These are phyloP conservation scores for Meloidogyne hapla DNA, from an alignment of 1,140 invertebrate species.

Conservation along the genomic window DNA sequence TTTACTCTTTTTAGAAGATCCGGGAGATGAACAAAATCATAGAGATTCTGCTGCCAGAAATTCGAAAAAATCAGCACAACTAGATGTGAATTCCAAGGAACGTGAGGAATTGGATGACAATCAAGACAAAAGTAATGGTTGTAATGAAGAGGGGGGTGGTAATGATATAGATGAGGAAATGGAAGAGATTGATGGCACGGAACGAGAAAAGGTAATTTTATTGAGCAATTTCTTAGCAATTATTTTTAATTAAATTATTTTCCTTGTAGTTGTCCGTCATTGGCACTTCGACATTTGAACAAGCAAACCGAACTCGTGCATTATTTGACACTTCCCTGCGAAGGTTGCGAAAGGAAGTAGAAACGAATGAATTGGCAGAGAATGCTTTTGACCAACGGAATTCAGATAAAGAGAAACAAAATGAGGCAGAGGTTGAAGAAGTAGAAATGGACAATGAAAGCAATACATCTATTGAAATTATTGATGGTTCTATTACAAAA, in stretches of 20 bases:
- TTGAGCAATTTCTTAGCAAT: no score
- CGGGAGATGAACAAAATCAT: not conserved
- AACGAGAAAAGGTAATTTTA: not conserved
- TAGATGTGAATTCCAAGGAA: not conserved
- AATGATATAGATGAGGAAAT: not conserved
- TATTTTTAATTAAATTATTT: no score
- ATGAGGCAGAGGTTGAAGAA: not conserved
- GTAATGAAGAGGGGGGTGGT: not conserved
- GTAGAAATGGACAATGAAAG: not conserved
- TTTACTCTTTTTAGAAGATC: not conserved
- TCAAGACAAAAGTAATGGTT: not conserved
- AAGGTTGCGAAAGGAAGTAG: not conserved
- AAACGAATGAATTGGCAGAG: slow-evolving; percentile 14
- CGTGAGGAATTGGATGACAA: not conserved
- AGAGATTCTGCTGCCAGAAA: not conserved
- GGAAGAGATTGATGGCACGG: not conserved
- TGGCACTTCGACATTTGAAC: slow-evolving; percentile 11
- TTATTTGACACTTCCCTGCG: slow-evolving; percentile 12
- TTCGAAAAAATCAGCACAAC: not conserved
- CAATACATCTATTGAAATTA: not conserved
- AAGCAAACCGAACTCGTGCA: slow-evolving; percentile 10
- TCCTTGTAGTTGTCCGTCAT: not conserved
- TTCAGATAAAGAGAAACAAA: not conserved
- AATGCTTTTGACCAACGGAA: not conserved
- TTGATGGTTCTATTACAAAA: not conserved